These are phyloP conservation scores for Phyllotis vaccarum DNA, from an alignment of 2,797 vertebrate species.

Conservation along the genomic window DNA sequence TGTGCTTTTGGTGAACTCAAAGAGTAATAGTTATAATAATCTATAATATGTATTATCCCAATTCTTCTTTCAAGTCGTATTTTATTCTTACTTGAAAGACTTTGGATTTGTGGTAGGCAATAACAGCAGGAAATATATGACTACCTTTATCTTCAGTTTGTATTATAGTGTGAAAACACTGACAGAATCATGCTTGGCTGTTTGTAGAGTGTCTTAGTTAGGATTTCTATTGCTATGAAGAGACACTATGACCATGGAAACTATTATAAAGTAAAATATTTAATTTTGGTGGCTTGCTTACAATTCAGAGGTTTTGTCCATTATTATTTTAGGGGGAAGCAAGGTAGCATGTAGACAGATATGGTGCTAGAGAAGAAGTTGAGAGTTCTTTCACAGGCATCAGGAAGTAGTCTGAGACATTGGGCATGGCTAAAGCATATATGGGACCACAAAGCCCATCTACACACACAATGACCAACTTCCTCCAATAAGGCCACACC, in stretches of 20 bases:
- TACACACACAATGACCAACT: background rate
- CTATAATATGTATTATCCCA: background rate
- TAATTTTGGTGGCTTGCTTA: background rate
- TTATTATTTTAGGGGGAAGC: background rate
- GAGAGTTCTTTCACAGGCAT: background rate
- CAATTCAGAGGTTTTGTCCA: background rate
- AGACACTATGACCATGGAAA: background rate
- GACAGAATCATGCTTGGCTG: background rate
- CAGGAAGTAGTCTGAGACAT: background rate
- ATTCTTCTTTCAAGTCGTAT: background rate
- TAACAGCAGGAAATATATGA: background rate
- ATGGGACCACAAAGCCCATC: background rate
- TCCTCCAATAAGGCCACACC: background rate
- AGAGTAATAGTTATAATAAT: constrained; percentile 27
- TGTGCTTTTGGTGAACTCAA: background rate
- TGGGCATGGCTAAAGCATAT: background rate
- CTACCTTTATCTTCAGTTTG: constrained; percentile 10
- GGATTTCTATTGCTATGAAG: background rate
- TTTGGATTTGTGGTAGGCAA: background rate
- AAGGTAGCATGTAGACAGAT: background rate
- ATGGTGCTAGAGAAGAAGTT: background rate
- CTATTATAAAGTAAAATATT: background rate
- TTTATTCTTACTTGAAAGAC: constrained; percentile 20
- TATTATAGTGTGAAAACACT: background rate
- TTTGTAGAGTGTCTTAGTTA: background rate